These are phyloP conservation scores for Arion vulgaris DNA, from an alignment of 1,140 invertebrate species.

Conservation along the genomic window DNA sequence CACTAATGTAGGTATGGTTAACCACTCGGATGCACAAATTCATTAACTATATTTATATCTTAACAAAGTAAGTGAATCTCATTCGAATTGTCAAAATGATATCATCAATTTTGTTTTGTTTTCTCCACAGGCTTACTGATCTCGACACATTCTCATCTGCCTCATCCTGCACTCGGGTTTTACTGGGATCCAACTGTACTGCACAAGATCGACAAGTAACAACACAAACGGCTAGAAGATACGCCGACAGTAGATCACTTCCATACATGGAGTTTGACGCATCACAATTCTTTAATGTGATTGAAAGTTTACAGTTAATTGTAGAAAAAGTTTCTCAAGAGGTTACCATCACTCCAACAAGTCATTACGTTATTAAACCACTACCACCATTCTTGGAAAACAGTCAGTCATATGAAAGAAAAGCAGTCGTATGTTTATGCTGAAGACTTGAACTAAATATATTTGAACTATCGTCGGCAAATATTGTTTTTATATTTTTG, in stretches of 20 bases:
- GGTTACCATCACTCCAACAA: background rate
- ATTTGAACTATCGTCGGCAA: too few species aligned
- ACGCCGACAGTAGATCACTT: slow-evolving; percentile 22
- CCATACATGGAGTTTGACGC: slow-evolving; percentile 32
- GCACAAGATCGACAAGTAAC: background rate
- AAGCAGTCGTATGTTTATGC: background rate
- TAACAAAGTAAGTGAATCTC: too few species aligned
- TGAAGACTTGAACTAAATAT: too few species aligned
- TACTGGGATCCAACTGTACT: slow-evolving; percentile 30
- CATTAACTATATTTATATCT: too few species aligned
- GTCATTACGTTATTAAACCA: slow-evolving; percentile 19
- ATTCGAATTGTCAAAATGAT: too few species aligned
- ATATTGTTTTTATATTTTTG: too few species aligned
- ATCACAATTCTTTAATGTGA: slow-evolving; percentile 28
- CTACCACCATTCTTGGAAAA: background rate
- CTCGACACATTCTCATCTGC: slow-evolving; percentile 9
- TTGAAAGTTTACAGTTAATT: slow-evolving; percentile 25
- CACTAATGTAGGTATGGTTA: too few species aligned
- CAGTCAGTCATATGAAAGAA: background rate
- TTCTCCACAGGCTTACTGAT: slow-evolving; percentile 26
- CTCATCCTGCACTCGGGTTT: slow-evolving; percentile 6
- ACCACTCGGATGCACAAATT: too few species aligned
- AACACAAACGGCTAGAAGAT: slow-evolving; percentile 4
- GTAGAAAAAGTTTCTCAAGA: slow-evolving; percentile 19
- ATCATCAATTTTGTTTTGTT: background rate